Evolutionary conservation across 2,888 invertebrate genomes (phyloP), one percentile per base, ranked within the genome.

Genomic region (Ormyrus rosae): DNA sequence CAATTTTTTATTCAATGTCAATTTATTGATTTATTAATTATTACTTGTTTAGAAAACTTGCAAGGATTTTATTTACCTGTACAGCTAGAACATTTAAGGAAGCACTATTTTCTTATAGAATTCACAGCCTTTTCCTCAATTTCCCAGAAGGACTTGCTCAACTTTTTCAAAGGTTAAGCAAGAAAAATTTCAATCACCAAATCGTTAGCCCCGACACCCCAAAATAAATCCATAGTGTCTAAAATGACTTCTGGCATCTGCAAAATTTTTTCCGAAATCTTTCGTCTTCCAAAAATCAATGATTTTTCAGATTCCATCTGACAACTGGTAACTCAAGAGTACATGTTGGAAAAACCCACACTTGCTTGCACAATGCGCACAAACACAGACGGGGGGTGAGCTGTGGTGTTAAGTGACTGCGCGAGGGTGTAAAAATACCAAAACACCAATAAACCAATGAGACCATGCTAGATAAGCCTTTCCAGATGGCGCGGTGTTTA

Each of bases 71-170:
- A 51, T 50, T 65, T 51, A 71, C 71, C 71, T 78, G 10, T 70
- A 46, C 70, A 51, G n/a, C 64, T 65, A 65, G 19, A 65, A 55
- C 11, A 69, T 61, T 61, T 55, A 63, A 19, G 69, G 76, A 76
- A 76, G 76, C 69, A 69, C 69, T 69, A 56, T 63, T 58, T 67
- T 13, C 11, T 11, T 61, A 65, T 58, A 46, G 50, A 67, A 34
- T 58, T 76, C 76, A 76, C 63, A 76, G 63, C 55, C 76, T 61
- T 46, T 73, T 53, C 53, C 67, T 69, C 34, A 55, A 53, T 46
- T 45, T n/a, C 51, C 7, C 34, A 50, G 9, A 19, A 64, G 48
- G 51, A 55, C 11, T 68, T 60, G 13, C 13, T 65, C 50, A 10
- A 58, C 46, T 46, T 45, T 45, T 7, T 53, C 11, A 11, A 73